phyloP scores from a whole-genome alignment of 1,140 invertebrate genomes.

The Drosophila mayri region DNA sequence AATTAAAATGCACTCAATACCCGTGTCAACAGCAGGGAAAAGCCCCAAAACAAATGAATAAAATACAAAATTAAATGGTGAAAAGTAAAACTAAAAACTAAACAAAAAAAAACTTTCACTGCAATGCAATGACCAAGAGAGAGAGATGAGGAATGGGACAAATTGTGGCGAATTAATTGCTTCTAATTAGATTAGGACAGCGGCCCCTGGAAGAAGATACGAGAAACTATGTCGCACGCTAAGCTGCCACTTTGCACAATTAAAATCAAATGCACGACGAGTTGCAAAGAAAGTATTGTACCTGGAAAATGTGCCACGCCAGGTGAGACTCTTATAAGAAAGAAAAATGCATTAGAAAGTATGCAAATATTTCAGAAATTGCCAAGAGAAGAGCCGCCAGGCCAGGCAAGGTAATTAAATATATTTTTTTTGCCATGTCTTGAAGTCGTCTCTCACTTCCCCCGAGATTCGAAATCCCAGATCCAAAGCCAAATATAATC shows the following conservation, averaged over 20 bases:
- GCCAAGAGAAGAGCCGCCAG: slow-evolving; percentile 33
- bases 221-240: slow-evolving; percentile 83
- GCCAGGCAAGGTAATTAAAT: slow-evolving; percentile 69
- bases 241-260: slow-evolving; percentile 53
- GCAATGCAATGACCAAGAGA: slow-evolving; percentile 15
- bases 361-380: slow-evolving; percentile 79
- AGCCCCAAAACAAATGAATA: slow-evolving; percentile 55
- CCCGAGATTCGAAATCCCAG: slow-evolving; percentile 6
- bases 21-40: slow-evolving; percentile 56
- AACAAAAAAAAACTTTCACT: slow-evolving; percentile 70
- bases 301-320: slow-evolving; percentile 65
- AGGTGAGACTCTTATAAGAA: slow-evolving; percentile 11
- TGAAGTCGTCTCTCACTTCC: slow-evolving; percentile 14
- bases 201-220: slow-evolving; percentile 37
- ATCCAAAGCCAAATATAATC: not conserved
- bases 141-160: slow-evolving; percentile 36
- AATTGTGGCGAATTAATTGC: slow-evolving; percentile 73
- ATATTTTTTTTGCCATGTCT: slow-evolving; percentile 51
- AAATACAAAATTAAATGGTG: slow-evolving; percentile 41
- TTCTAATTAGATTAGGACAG: slow-evolving; percentile 78
- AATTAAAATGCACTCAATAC: slow-evolving; percentile 76
- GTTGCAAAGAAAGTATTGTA: slow-evolving; percentile 57
- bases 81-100: slow-evolving; percentile 45
- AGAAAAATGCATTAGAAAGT: slow-evolving; percentile 74
- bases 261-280: slow-evolving; percentile 62